These are phyloP conservation scores for Oreochromis tanganicae DNA, from an alignment of 2,113 vertebrate species.

Conservation along the genomic window DNA sequence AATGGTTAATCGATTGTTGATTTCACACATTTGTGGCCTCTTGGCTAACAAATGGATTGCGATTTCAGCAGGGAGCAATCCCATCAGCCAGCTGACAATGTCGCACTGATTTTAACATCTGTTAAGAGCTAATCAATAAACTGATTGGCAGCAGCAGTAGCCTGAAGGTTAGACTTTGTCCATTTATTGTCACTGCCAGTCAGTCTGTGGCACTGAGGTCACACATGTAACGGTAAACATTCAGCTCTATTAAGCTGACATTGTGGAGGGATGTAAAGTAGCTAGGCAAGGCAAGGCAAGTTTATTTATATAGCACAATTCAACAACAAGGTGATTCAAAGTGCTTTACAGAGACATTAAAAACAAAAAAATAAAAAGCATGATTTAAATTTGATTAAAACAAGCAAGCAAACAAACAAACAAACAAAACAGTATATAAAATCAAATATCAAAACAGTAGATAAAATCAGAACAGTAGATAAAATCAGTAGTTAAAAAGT, in stretches of 20 bases:
- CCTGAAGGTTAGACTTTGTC: constrained; percentile 9
- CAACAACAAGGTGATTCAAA: no score
- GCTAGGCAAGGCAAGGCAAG: no score
- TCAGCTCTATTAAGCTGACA: background rate
- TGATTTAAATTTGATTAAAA: no score
- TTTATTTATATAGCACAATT: no score
- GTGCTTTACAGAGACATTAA: no score
- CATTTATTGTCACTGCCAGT: constrained; percentile 14
- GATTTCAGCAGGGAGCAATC: background rate
- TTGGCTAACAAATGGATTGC: background rate
- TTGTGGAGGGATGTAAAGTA: background rate
- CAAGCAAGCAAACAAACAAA: no score
- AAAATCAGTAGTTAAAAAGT: no score
- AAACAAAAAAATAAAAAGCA: no score
- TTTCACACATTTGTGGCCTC: background rate
- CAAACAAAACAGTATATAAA: no score
- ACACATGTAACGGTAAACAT: background rate
- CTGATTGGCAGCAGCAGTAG: background rate
- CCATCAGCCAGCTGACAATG: constrained; percentile 26
- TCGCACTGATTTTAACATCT: constrained; percentile 27
- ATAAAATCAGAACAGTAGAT: no score
- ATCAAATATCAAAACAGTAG: no score
- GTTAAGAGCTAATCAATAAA: constrained; percentile 48
- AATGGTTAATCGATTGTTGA: background rate
- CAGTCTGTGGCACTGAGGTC: background rate